Evolutionary conservation across 2,888 invertebrate genomes (phyloP), one percentile per base, ranked within the genome.

Genomic region (Hipparchia sbordonii): DNA sequence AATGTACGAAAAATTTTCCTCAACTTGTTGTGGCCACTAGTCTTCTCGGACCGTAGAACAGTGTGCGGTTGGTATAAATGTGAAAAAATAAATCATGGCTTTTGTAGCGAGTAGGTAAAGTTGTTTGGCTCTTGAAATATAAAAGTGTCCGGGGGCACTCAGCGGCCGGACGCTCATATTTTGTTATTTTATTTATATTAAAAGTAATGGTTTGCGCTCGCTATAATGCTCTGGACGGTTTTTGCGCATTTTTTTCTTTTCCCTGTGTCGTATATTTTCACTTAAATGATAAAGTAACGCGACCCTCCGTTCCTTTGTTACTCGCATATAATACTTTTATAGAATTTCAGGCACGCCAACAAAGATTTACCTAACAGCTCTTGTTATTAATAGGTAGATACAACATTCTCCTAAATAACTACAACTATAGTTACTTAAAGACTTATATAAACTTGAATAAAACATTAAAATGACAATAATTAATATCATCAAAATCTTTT

Each of bases 171-270:
- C 91, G 86, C 93, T 93, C 93, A 93, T 93, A 93, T 93, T 93
- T 93, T 93, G 93, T 92, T 93, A 93, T 93, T 93, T 93, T 93
- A 93, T 93, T 93, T 93, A 91, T 93, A 93, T 93, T 92, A 93
- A 93, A 93, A 93, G 93, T 93, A 93, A 93, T 93, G 93, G 92
- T 89, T 83, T 79, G 84, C 87, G 86, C 88, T 86, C 88, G 85
- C 89, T 87, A 92, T 92, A 92, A 92, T 90, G 89, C 88, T 89
- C 89, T 85, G 85, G 90, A 89, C 89, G 85, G 87, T 92, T 92
- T 91, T 90, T 89, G 89, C 88, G 84, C 91, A 89, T 92, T 92
- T 90, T 87, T 92, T 91, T 92, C 89, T 88, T 89, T 91, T 88
- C 88, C 87, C 82, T 81, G 81, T 86, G 88, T 87, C 91, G 92